These are phyloP conservation scores for Nerophis lumbriciformis DNA, from an alignment of 2,113 vertebrate genomes.

Conservation along the genomic window DNA sequence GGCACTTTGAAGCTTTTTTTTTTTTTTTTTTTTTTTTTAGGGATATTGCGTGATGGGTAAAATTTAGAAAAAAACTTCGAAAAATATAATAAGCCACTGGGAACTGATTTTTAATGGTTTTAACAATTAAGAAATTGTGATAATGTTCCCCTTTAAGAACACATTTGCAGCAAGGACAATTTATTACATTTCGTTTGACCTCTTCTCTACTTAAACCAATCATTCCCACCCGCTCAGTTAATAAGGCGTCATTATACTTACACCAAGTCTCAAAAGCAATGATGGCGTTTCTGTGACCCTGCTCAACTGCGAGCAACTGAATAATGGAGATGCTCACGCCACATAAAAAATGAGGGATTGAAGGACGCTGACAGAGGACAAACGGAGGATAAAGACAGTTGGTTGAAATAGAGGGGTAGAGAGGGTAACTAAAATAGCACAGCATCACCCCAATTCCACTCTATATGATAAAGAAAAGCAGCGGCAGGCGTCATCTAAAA, in stretches of 20 bases:
- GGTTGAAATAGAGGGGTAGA: background rate
- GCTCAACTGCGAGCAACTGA: slow-evolving; percentile 47
- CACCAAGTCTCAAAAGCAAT: slow-evolving; percentile 36
- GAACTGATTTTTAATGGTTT: no score
- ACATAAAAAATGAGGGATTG: slow-evolving; percentile 22
- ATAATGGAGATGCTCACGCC: slow-evolving; percentile 54
- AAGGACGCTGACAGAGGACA: slow-evolving; percentile 27
- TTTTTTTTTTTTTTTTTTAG: no score
- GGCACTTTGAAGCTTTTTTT: no score
- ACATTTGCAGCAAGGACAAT: background rate
- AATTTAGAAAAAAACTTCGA: no score
- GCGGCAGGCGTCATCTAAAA: slow-evolving; percentile 28
- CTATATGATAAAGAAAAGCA: slow-evolving; percentile 10
- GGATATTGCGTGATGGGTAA: no score
- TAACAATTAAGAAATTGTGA: no score
- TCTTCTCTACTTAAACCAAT: background rate
- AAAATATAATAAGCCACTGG: no score
- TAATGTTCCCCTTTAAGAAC: no score
- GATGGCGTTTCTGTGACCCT: slow-evolving; percentile 19
- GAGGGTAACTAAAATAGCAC: slow-evolving; percentile 5
- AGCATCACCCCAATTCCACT: slow-evolving; percentile 27
- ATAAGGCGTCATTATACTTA: slow-evolving; percentile 32
- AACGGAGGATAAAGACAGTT: slow-evolving; percentile 5
- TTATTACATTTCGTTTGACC: background rate
- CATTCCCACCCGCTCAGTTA: slow-evolving; percentile 19